Conservation (phyloP, 2,797 vertebrate genomes). For the Emys orbicularis region DNA sequence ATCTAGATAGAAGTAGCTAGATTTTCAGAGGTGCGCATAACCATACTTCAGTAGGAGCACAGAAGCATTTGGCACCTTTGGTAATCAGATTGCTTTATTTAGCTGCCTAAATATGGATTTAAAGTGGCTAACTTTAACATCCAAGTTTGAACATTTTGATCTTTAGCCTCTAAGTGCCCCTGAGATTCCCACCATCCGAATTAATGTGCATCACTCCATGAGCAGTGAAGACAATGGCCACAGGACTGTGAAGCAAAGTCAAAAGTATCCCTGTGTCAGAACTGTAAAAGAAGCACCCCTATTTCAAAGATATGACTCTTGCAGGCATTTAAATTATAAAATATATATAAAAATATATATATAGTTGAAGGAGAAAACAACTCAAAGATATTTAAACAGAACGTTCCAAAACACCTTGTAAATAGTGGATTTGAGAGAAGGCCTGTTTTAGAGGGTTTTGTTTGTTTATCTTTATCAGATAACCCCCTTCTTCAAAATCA, state of each 20-base stretch:
- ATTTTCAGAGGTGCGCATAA: neutral
- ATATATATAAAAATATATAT: neutral
- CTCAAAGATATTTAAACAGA: neutral
- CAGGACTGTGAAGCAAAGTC: neutral
- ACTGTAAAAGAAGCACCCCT: neutral
- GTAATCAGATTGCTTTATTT: neutral
- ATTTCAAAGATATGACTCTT: neutral
- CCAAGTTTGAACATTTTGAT: neutral
- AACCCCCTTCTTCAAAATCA: neutral
- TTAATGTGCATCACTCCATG: neutral
- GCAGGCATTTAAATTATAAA: neutral
- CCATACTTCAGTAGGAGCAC: neutral
- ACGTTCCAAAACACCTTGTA: neutral
- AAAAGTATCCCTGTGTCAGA: neutral
- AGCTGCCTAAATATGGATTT: neutral
- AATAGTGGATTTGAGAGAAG: neutral
- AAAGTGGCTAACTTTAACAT: neutral
- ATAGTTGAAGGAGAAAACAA: slow-evolving; percentile 8
- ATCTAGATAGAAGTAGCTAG: neutral
- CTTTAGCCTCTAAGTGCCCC: neutral
- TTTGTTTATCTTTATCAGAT: neutral
- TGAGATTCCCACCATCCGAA: neutral
- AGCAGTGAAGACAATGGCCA: neutral
- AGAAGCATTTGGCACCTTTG: neutral
- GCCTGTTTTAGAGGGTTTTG: neutral